Conservation (phyloP, 2,113 vertebrate species). For the Chelonoidis abingdonii region DNA sequence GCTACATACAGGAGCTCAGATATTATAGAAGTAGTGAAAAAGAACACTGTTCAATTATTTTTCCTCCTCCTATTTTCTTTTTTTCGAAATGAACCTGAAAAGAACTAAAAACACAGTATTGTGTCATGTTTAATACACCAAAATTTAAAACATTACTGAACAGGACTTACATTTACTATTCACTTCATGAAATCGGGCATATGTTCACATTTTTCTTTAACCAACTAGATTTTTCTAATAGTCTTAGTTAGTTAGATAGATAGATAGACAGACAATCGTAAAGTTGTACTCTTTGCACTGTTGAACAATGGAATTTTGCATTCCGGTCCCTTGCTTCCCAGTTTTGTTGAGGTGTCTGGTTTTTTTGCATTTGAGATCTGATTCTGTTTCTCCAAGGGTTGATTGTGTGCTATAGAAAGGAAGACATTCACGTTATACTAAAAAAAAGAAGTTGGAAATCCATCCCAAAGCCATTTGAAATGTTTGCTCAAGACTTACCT, state of each 20-base stretch:
- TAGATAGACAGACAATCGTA: not conserved
- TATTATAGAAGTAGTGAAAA: constrained; percentile 12
- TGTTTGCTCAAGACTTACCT: constrained; percentile 55
- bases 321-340: not conserved
- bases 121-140: accelerated
- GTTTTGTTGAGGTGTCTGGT: not conserved
- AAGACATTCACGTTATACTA: not conserved
- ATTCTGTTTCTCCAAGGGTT: constrained; percentile 5
- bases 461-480: constrained; percentile 47
- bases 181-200: not conserved
- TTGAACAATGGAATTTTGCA: not conserved
- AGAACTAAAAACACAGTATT: not conserved
- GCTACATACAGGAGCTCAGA: not conserved
- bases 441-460: constrained; percentile 37
- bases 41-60: not conserved
- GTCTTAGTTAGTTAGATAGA: not conserved
- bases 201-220: constrained; percentile 9
- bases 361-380: constrained; percentile 40
- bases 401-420: constrained; percentile 23
- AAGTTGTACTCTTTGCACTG: not conserved
- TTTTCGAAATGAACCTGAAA: constrained; percentile 23
- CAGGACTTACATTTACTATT: not conserved
- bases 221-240: not conserved
- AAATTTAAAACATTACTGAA: constrained; percentile 26
- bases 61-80: not conserved